Evolutionary conservation across 2,797 vertebrate species (phyloP).

Genomic region (Tangara arthus): DNA sequence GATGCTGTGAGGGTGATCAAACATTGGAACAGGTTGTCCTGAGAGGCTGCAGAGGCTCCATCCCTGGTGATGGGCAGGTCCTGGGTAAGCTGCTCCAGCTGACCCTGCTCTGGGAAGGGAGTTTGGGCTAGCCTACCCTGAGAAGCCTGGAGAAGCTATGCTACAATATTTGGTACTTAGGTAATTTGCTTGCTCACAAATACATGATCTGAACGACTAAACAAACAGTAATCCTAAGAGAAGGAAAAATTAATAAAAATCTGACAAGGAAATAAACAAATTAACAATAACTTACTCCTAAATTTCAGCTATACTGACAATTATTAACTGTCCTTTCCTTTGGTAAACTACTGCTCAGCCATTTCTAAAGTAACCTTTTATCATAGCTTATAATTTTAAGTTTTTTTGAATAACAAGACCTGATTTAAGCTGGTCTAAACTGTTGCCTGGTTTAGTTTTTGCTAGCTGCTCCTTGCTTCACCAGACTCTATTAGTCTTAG

Average conservation of each 20-base stretch:
- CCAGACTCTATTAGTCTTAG: neutral
- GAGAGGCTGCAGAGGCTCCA: neutral
- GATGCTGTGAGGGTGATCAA: neutral
- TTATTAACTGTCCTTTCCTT: neutral
- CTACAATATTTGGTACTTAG: neutral
- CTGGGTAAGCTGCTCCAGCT: neutral
- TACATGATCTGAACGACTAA: neutral
- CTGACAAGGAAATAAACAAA: neutral
- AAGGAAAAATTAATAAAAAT: neutral
- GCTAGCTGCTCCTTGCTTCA: neutral
- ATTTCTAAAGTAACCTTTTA: neutral
- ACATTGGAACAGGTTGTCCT: neutral
- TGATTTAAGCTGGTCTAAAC: neutral
- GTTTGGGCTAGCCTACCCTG: neutral
- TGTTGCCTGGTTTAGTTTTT: neutral
- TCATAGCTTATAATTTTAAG: neutral
- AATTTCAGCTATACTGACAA: neutral
- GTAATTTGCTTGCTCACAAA: neutral
- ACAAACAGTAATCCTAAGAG: neutral
- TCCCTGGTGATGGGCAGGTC: neutral
- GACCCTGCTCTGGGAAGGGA: neutral
- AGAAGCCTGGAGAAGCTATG: neutral
- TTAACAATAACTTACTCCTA: neutral
- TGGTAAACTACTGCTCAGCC: neutral
- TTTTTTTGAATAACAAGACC: neutral